Conservation (phyloP, 37 sponge, comb jelly and placozoan species). For the Agelas oroides region DNA sequence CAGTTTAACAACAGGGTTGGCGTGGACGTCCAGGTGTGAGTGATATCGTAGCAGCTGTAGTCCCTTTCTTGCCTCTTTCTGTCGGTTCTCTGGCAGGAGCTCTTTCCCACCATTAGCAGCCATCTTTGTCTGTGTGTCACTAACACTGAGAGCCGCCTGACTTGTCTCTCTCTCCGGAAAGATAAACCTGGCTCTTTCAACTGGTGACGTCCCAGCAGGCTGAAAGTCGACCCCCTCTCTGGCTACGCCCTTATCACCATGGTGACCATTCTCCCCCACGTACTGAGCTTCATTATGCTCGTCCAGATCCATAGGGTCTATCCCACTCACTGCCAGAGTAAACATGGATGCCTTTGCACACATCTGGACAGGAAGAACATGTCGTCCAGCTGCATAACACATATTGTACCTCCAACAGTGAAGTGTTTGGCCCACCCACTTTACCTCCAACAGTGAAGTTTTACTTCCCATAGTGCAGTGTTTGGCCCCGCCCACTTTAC, state of each 20-base stretch:
- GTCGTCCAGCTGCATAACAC: no score
- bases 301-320: slow-evolving; percentile 12
- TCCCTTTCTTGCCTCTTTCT: slow-evolving; percentile 33
- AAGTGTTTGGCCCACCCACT: no score
- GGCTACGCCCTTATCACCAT: not conserved
- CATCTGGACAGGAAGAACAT: not conserved
- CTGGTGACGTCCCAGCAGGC: not conserved
- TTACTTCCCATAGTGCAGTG: no score
- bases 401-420: no score
- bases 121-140: not conserved
- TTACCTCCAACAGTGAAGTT: no score
- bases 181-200: not conserved
- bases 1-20: slow-evolving; percentile 40
- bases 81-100: not conserved
- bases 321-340: not conserved
- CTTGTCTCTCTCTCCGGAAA: not conserved
- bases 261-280: not conserved
- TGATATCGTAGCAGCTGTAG: slow-evolving; percentile 53
- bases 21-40: slow-evolving; percentile 6
- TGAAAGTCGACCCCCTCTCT: not conserved
- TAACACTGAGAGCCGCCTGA: no score
- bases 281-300: not conserved
- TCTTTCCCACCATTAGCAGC: not conserved
- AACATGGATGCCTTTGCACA: slow-evolving; percentile 24
- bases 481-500: no score